These are phyloP conservation scores for Cacatua alba DNA, from an alignment of 2,113 vertebrate genomes.

Conservation along the genomic window DNA sequence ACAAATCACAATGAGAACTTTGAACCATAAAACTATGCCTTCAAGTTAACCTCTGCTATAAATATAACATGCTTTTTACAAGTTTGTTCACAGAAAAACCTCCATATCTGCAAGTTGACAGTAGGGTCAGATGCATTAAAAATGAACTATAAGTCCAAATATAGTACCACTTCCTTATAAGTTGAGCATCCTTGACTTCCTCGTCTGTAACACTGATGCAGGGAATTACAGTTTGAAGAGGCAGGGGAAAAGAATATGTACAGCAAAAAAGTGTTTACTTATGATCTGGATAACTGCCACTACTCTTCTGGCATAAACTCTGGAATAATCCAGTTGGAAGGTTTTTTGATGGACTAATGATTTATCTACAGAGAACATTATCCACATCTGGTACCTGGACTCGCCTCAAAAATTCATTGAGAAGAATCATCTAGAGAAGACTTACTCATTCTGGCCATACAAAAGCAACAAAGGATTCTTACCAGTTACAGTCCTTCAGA, in stretches of 20 bases:
- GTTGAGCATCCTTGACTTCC: not conserved
- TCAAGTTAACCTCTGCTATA: not conserved
- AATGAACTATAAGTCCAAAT: not conserved
- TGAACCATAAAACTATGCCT: not conserved
- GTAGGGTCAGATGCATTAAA: not conserved
- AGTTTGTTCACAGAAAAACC: not conserved
- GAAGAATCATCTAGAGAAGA: not conserved
- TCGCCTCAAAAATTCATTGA: not conserved
- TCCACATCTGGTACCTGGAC: not conserved
- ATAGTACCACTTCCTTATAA: not conserved
- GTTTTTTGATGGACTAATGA: not conserved
- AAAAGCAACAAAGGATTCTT: not conserved
- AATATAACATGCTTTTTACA: not conserved
- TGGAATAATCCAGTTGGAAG: not conserved
- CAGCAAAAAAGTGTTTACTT: not conserved
- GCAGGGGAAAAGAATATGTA: fast-evolving
- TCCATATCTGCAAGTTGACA: not conserved
- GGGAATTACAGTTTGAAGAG: not conserved
- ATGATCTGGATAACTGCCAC: not conserved
- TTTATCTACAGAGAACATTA: not conserved
- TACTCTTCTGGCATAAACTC: not conserved
- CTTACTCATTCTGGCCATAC: not conserved
- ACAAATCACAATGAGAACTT: not conserved
- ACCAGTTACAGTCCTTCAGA: not conserved
- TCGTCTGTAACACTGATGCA: not conserved